Evolutionary conservation across 2,113 vertebrate species (phyloP).

Genomic region (Centropristis striata): DNA sequence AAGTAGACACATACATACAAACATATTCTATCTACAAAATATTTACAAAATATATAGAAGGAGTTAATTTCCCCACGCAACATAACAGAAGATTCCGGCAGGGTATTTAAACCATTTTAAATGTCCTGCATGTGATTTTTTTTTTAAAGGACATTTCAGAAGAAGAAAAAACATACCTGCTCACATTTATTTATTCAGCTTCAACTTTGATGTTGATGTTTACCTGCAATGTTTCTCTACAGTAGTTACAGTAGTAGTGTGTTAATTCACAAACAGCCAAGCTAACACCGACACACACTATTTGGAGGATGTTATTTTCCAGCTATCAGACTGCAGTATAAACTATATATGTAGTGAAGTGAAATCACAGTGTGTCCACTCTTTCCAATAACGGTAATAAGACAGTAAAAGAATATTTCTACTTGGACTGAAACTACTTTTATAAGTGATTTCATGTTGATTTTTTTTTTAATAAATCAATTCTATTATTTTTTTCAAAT

Average conservation of each 20-base stretch:
- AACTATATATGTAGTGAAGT: background rate
- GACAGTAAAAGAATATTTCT: background rate
- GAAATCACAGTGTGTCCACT: conserved; percentile 2
- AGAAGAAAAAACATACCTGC: background rate
- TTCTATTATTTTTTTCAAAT: too few relatives aligned
- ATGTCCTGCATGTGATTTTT: too few relatives aligned
- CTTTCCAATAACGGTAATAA: background rate
- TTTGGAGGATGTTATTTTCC: background rate
- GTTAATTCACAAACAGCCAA: conserved; percentile 1
- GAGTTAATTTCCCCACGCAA: too few relatives aligned
- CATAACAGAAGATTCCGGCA: background rate
- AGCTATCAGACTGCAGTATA: background rate
- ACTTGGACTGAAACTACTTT: background rate
- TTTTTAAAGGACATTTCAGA: too few relatives aligned
- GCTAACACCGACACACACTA: background rate
- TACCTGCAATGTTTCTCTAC: too few relatives aligned
- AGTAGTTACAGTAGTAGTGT: background rate
- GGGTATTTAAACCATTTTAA: background rate
- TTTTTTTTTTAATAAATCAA: conserved; percentile 8
- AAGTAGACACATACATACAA: too few relatives aligned
- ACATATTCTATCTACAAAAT: too few relatives aligned
- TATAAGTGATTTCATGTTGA: background rate
- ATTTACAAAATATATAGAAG: too few relatives aligned
- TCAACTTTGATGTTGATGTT: conserved; percentile 9
- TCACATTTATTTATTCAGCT: background rate